These are phyloP conservation scores for Stegana nigrithorax DNA, from an alignment of 2,888 invertebrate genomes.

Conservation along the genomic window DNA sequence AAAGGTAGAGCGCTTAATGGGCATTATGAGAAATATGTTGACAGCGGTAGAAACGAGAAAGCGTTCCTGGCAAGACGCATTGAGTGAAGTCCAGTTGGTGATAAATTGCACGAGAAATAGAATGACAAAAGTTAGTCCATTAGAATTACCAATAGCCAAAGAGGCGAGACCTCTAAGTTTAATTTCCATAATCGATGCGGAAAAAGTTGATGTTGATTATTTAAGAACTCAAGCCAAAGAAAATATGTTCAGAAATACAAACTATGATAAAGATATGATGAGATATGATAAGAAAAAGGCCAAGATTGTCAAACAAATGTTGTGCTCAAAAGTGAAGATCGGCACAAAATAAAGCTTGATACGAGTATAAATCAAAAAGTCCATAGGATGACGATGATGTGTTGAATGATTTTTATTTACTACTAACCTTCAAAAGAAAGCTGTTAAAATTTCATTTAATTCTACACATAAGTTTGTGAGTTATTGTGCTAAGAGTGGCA, in stretches of 20 bases:
- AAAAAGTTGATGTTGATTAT: conserved; percentile 3
- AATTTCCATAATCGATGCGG: neutral
- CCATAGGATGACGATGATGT: no score
- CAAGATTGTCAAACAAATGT: no score
- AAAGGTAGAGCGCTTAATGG: conserved; percentile 31
- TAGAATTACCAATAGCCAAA: conserved; percentile 20
- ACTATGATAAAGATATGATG: conserved; percentile 10
- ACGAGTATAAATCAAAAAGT: no score
- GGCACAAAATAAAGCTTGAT: no score
- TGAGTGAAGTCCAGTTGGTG: conserved; percentile 4
- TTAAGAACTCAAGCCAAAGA: neutral
- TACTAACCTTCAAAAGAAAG: no score
- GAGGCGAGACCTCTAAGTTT: neutral
- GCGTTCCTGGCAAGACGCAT: neutral
- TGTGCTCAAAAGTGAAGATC: no score
- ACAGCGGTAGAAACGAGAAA: neutral
- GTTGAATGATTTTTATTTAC: no score
- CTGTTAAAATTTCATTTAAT: no score
- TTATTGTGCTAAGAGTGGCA: no score
- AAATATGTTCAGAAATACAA: conserved; percentile 9
- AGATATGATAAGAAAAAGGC: no score
- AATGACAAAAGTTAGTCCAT: conserved; percentile 12
- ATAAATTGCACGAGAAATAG: conserved; percentile 16
- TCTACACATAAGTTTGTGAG: no score
- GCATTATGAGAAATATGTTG: conserved; percentile 11